Evolutionary conservation across 2,113 vertebrate genomes (phyloP), one percentile per base, ranked within the genome.

Genomic region (Lucifuga dentata): DNA sequence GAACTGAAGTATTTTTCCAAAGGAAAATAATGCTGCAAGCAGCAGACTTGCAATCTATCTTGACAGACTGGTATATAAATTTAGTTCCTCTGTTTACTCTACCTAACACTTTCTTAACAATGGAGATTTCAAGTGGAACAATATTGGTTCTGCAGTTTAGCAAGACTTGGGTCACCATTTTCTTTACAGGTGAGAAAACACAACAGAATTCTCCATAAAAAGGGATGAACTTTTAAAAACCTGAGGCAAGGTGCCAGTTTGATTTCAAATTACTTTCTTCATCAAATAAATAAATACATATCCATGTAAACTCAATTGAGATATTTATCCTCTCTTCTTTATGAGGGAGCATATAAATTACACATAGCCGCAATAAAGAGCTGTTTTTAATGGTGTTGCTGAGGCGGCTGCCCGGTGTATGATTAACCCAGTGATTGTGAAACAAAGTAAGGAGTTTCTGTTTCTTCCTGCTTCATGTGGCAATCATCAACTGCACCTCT

Each of bases 361-460:
- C 56, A 39, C 70, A 51, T 60, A 52, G 33, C 32, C 24, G 38
- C 65, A 73, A 44, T 56, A 39, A 45, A 70, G 26, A 52, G 17
- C 35, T 53, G 52, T 59, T 61, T 59, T 59, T 44, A 55, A 56
- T 35, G 26, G 59, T 13, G 59, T 51, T 40, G 16, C 60, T 3
- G 48, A 70, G 61, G 75, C 57, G 66, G 71, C 60, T 79, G 58
- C 58, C 65, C 38, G 45, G 90, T 84, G 88, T 74, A 84, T 88
- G 68, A 92, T 90, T 92, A 90, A 91, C 87, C 67, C 69, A 46
- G 48, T 23, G 51, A 69, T 90, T 84, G 87, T 78, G 87, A 81
- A 89, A 90, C 73, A 50, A 73, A 15, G 63, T 24, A 23, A 70
- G 51, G 26, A 49, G 2, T 88, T 86, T 76, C 68, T 23, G 33